Base-by-base conservation (phyloP, 2,888 invertebrate species). In the Chouioia cunea region DNA sequence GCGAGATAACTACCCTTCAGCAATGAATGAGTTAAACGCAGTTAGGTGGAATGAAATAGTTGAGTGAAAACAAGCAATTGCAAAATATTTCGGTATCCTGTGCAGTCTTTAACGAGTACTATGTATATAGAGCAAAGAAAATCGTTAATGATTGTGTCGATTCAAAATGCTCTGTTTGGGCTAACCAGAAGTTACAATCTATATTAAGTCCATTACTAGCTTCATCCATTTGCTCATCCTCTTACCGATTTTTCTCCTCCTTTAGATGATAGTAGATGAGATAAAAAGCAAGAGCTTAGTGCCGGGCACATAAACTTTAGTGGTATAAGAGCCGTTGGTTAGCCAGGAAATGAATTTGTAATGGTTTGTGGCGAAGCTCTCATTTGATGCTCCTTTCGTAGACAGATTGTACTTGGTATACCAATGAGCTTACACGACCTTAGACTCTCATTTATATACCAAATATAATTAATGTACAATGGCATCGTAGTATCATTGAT, bases 181-280 rank as follows among this genome's bases (percentile, higher is more conserved):
- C 44, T 27, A n/a, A 36, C 36, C 6, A 10, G 6, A 36, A 2
- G 10, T 36, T 36, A 2, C 10, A 12, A 36, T 10, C 36, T 10
- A 36, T 36, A 12, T 10, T 6, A 36, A 10, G 10, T 6, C 53
- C 14, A 27, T 12, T 59, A 18, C 23, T 63, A 63, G 63, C 58
- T 62, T 71, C 74, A 76, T 73, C 74, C 74, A 76, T 71, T 76
- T 76, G 69, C 69, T 71, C 64, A 71, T 75, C 64, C 69, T 68
- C 53, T 62, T 60, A 56, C 48, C 54, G 23, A 46, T 53, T 27
- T 50, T 58, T 53, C 10, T 36, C 36, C 4, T 36, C 10, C 36
- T 12, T 36, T 36, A 10, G 36, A n/a, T 10, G 6, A 6, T 4
- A 6, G 36, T 6, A 6, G 36, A 36, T 6, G 36, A 36, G 36